Conservation (phyloP, 1,140 invertebrate genomes). For the Anastrepha ludens region DNA sequence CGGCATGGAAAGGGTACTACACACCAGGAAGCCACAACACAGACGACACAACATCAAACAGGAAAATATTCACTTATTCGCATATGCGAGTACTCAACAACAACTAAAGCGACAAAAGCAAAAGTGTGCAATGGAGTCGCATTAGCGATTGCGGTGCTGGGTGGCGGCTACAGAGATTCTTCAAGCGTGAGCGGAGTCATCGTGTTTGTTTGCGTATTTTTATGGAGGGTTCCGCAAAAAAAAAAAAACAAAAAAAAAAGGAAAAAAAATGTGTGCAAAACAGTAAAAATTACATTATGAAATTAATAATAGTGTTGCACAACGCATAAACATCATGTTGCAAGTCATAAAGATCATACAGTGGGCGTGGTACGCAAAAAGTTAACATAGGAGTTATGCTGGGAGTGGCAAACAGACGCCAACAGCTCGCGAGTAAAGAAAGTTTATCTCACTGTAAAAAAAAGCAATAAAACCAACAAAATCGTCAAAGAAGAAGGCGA, state of each 20-base stretch:
- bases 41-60: not conserved
- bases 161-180: not conserved
- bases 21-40: not conserved
- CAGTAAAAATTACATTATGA: slow-evolving; percentile 44
- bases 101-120: too few relatives aligned
- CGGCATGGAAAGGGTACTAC: not conserved
- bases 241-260: not conserved
- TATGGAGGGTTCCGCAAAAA: not conserved
- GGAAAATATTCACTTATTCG: not conserved
- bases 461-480: not conserved
- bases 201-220: too few relatives aligned
- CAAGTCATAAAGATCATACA: slow-evolving; percentile 7
- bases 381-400: slow-evolving; percentile 23
- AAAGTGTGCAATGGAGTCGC: not conserved
- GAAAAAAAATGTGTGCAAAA: not conserved
- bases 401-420: slow-evolving; percentile 3
- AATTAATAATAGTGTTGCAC: slow-evolving; percentile 49
- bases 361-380: slow-evolving; percentile 5
- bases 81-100: not conserved
- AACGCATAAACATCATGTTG: slow-evolving; percentile 47
- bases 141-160: not conserved
- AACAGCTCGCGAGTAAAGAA: not conserved
- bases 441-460: not conserved
- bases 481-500: not conserved
- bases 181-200: not conserved